Evolutionary conservation across 2,797 vertebrate genomes (phyloP).

Genomic region (Clarias fuscus): DNA sequence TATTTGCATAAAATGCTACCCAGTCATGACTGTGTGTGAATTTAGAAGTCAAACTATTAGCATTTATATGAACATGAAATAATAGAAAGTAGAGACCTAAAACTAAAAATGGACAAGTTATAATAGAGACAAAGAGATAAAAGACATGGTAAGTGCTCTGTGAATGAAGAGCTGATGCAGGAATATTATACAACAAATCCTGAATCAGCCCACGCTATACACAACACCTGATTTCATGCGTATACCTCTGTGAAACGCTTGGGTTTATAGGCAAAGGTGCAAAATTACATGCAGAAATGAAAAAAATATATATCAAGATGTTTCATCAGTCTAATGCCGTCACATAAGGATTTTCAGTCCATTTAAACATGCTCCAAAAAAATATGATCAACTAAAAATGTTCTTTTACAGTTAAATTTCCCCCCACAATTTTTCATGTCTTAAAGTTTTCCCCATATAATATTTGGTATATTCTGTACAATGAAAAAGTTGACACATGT

Average conservation of each 20-base stretch:
- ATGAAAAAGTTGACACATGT: not conserved
- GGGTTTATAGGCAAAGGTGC: not conserved
- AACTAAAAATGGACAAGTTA: not conserved
- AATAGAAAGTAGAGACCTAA: not conserved
- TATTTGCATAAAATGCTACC: constrained; percentile 10
- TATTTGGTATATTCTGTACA: not conserved
- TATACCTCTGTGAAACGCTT: not conserved
- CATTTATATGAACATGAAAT: not conserved
- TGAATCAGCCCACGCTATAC: not conserved
- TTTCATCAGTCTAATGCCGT: not conserved
- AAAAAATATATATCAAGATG: not conserved
- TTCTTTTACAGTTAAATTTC: not conserved
- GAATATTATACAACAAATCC: not conserved
- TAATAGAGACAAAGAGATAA: not conserved
- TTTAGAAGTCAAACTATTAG: not conserved
- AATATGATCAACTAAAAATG: not conserved
- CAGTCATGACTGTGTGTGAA: not conserved
- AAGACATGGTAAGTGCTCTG: not conserved
- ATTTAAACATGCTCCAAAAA: not conserved
- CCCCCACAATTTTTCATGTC: not conserved
- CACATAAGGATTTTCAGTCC: not conserved
- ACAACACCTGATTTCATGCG: not conserved
- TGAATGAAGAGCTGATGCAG: not conserved
- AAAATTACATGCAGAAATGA: not conserved
- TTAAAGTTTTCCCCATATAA: not conserved